Base-by-base conservation (phyloP, 2,888 invertebrate genomes). In the Lathronympha strigana region DNA sequence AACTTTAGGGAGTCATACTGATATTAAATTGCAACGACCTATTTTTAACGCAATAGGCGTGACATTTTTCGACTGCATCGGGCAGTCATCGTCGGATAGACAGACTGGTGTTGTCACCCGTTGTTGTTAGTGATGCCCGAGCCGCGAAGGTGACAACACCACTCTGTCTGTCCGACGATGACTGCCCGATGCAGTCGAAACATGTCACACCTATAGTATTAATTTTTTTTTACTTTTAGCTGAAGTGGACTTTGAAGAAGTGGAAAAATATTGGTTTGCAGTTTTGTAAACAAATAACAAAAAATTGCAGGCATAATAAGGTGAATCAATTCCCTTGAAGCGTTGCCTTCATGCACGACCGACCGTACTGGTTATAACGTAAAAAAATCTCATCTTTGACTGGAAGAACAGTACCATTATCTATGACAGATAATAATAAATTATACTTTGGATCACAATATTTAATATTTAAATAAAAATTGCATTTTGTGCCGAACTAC, bases 311-410 rank as follows among this genome's bases (percentile, higher is more conserved):
- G 51, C 40, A 31, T 57, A 64, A 50, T 63, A 43, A 58, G 36
- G 58, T 43, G 63, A 64, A 60, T 60, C 58, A 33, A 64, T 64
- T 53, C 58, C 64, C 64, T 64, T 64, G 64, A 58, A 40, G 36
- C 51, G 40, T 64, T 50, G 58, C 64, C 64, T 64, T 64, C 64
- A 64, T 45, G 64, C 64, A 58, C 64, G 64, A 60, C 45, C 43
- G 63, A 19, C 63, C 55, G n/a, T 57, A 63, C 63, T 60, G 51
- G 51, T 64, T 51, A 45, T 64, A 58, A 64, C 58, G 58, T 64
- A 58, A 64, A 63, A 64, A 58, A 63, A 63, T 45, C 60, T 36
- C 23, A 64, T 51, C 58, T 64, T 55, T 47, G 53, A 63, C 49
- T 53, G 58, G 64, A 58, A 60, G 64, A 58, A 40, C 31, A 17